Evolutionary conservation across 2,113 vertebrate genomes (phyloP).

Genomic region (Arvicanthis niloticus): DNA sequence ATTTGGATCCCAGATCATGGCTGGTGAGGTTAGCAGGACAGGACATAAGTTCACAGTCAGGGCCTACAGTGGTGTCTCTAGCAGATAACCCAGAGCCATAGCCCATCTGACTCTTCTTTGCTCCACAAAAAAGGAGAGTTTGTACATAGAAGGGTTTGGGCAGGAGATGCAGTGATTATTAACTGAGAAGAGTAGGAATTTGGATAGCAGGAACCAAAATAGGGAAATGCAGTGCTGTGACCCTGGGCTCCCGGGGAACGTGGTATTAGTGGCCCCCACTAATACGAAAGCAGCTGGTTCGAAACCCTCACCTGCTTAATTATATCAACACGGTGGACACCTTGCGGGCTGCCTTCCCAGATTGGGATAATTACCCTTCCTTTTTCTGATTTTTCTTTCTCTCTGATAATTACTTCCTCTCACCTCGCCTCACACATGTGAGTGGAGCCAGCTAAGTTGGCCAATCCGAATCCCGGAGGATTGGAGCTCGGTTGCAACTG

Average conservation of each 20-base stretch:
- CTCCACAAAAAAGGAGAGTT: not conserved
- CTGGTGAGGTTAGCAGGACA: not conserved
- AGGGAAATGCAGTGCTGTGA: not conserved
- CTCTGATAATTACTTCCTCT: not conserved
- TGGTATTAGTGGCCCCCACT: not conserved
- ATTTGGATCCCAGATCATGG: not conserved
- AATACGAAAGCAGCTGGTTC: not conserved
- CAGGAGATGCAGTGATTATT: not conserved
- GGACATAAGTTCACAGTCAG: not conserved
- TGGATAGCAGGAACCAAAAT: not conserved
- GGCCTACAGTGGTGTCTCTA: no score
- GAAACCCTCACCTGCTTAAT: slow-evolving; percentile 5
- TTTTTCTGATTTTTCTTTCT: not conserved
- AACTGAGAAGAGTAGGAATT: no score
- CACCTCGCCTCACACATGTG: not conserved
- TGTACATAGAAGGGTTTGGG: not conserved
- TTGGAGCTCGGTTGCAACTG: no score
- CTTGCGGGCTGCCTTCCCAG: slow-evolving; percentile 48
- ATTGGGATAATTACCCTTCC: not conserved
- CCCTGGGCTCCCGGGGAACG: not conserved
- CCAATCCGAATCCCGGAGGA: not conserved
- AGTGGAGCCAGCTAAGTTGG: not conserved
- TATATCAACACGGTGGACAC: slow-evolving; percentile 13
- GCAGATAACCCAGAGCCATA: not conserved
- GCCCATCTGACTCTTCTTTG: not conserved